Conservation (phyloP, 2,113 vertebrate species). For the Promerops cafer region DNA sequence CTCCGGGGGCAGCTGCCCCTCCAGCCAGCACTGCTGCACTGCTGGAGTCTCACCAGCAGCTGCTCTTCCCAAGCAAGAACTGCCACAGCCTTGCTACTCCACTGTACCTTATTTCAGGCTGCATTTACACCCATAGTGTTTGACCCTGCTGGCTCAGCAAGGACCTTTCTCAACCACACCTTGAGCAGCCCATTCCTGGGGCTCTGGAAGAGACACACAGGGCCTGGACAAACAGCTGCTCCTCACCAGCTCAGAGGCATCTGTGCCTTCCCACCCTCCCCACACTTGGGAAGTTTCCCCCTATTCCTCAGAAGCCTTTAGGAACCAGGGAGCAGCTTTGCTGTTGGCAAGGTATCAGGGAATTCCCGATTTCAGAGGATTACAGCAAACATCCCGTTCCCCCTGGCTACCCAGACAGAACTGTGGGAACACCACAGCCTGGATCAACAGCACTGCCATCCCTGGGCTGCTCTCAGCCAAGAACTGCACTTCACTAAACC, state of each 20-base stretch:
- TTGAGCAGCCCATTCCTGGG: background rate
- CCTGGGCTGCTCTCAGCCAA: background rate
- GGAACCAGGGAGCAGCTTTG: background rate
- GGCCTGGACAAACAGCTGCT: background rate
- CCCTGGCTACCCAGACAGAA: background rate
- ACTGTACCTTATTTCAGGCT: background rate
- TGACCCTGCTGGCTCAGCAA: background rate
- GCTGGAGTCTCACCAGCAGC: background rate
- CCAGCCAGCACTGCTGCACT: fast-evolving
- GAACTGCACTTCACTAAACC: background rate
- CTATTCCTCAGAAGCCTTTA: background rate
- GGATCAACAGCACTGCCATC: background rate
- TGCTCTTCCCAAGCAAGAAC: background rate
- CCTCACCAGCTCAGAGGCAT: background rate
- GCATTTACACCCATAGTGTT: fast-evolving
- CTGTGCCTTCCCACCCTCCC: background rate
- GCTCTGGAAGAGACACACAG: background rate
- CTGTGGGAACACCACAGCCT: background rate
- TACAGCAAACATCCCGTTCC: background rate
- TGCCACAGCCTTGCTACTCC: background rate
- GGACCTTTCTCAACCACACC: background rate
- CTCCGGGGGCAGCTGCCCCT: background rate
- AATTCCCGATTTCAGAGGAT: background rate
- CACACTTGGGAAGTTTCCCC: background rate
- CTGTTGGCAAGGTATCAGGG: background rate